Evolutionary conservation across 2,797 vertebrate genomes (phyloP), one percentile per base, ranked within the genome.

Genomic region (Gambelia wislizenii): DNA sequence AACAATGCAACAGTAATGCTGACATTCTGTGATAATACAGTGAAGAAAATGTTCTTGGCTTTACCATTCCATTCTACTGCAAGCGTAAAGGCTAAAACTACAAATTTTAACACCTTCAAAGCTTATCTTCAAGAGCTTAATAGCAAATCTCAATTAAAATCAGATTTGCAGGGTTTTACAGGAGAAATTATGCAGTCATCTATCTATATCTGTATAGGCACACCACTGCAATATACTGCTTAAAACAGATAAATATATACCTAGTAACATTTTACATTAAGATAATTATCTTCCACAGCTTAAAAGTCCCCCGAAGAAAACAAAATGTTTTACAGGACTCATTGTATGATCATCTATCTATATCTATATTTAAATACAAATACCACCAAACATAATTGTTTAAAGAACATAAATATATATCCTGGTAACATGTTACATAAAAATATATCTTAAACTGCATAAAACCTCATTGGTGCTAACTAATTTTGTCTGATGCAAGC

Each of bases 1-100:
- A 96, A 97, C 97, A 96, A 97, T 96, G 96, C 96, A 96, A 96
- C 95, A 95, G 95, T 94, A 96, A 96, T 94, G 94, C 91, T 95
- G 96, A 97, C 95, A 96, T 96, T 96, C 94, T 96, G 96, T 96
- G 94, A 97, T 91, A 82, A 91, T 96, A 96, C 94, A 97, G 95
- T 89, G 94, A 94, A 96, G 94, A 94, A 95, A 94, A 96, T 56
- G 4, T 84, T 87, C 87, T 91, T 89, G 91, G 93, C 87, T 91
- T 93, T 95, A 95, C 93, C 86, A 91, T 95, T 96, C 94, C 96
- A 95, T 93, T 89, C 95, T 83, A 96, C 92, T 94, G 94, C 94
- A 96, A 89, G 91, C 96, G 95, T 91, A 95, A 94, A 94, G 94
- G 91, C 95, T 96, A 97, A 92, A 95, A 96, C 96, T 96, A 96